These are phyloP conservation scores for Nesogale talazaci DNA, from an alignment of 2,113 vertebrate species.

Conservation along the genomic window DNA sequence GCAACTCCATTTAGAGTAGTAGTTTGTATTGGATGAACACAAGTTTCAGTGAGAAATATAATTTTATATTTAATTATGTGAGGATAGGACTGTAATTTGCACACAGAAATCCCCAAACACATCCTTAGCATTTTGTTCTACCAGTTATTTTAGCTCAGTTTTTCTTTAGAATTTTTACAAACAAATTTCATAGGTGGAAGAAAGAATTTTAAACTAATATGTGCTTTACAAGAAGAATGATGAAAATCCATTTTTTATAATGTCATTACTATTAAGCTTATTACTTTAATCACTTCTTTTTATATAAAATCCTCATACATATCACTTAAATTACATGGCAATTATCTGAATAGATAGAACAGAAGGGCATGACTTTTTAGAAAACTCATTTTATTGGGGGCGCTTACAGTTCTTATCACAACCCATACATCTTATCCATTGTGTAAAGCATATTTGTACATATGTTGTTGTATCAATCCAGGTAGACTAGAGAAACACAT, in stretches of 20 bases:
- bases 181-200: neutral
- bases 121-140: neutral
- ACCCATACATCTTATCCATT: too few relatives aligned
- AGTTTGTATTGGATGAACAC: neutral
- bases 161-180: neutral
- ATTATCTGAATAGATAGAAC: neutral
- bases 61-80: neutral
- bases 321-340: neutral
- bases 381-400: too few relatives aligned
- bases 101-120: neutral
- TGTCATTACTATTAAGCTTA: neutral
- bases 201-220: neutral
- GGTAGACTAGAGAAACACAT: too few relatives aligned
- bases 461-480: too few relatives aligned
- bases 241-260: neutral
- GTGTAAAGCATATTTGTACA: too few relatives aligned
- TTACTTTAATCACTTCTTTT: neutral
- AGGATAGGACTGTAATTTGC: neutral
- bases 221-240: neutral
- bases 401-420: too few relatives aligned
- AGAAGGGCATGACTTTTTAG: neutral
- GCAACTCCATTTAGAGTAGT: neutral
- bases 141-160: neutral
- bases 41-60: neutral
- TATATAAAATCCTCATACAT: neutral